Conservation (phyloP, 2,113 vertebrate genomes). For the Xiphorhynchus elegans region DNA sequence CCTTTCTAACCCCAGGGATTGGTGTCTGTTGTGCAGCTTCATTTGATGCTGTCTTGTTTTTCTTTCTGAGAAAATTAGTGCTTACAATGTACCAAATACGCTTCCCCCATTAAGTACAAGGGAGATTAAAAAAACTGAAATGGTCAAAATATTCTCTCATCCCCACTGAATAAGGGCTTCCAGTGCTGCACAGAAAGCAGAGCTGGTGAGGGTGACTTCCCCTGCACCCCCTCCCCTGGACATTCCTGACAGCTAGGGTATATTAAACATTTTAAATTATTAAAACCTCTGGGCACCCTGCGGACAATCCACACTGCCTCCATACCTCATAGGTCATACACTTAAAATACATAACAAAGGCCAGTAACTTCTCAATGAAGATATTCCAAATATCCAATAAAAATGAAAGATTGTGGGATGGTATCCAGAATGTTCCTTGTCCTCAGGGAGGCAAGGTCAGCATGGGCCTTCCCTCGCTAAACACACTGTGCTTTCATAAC, state of each 20-base stretch:
- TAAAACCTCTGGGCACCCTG: slow-evolving; percentile 22
- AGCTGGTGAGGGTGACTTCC: not conserved
- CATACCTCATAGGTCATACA: not conserved
- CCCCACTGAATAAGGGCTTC: not conserved
- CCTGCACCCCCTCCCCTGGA: not conserved
- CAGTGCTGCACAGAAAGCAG: not conserved
- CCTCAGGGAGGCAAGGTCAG: slow-evolving; percentile 44
- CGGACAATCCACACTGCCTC: not conserved
- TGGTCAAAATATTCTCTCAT: not conserved
- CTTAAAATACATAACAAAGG: not conserved
- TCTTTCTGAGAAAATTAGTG: not conserved
- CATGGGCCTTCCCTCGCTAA: not conserved
- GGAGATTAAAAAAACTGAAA: not conserved
- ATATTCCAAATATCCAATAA: slow-evolving; percentile 45
- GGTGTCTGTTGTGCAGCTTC: not conserved
- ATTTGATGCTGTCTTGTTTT: not conserved
- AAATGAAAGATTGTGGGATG: slow-evolving; percentile 38
- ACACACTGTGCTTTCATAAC: slow-evolving; percentile 39
- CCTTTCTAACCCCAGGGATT: slow-evolving; percentile 38
- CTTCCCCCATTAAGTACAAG: not conserved
- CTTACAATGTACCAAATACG: not conserved
- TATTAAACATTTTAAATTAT: slow-evolving; percentile 38
- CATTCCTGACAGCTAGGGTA: not conserved
- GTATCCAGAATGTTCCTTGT: slow-evolving; percentile 30
- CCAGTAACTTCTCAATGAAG: slow-evolving; percentile 9